These are phyloP conservation scores for Tubulanus polymorphus DNA, from an alignment of 2,888 invertebrate species.

Conservation along the genomic window DNA sequence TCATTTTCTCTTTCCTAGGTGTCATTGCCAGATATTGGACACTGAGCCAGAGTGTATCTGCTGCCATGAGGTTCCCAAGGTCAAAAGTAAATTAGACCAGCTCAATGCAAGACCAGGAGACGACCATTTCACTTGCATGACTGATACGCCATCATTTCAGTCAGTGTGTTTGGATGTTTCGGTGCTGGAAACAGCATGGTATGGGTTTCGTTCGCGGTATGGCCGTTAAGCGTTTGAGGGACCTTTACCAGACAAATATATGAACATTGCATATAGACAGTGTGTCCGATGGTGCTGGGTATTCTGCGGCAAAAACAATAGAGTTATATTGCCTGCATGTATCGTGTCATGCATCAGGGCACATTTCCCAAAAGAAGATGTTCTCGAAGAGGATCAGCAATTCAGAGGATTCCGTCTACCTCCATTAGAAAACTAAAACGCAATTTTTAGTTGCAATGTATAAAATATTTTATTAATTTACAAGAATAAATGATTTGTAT, in stretches of 20 bases:
- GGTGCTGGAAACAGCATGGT: not conserved
- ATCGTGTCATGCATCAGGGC: conserved; percentile 3
- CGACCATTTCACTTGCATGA: not conserved
- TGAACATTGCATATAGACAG: conserved; percentile 12
- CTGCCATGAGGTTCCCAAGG: too few species aligned
- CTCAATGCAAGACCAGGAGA: too few species aligned
- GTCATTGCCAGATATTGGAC: too few species aligned
- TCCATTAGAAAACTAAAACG: too few species aligned
- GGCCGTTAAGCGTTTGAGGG: not conserved
- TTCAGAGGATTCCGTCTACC: too few species aligned
- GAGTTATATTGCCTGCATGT: conserved; percentile 16
- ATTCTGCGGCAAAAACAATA: conserved; percentile 6
- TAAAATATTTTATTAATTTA: too few species aligned
- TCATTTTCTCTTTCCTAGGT: too few species aligned
- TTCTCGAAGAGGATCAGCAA: not conserved
- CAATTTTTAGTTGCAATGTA: too few species aligned
- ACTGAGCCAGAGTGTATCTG: too few species aligned
- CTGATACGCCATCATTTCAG: not conserved
- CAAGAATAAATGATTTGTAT: too few species aligned
- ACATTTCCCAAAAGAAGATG: not conserved
- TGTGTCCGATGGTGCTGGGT: conserved; percentile 14
- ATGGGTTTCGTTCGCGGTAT: not conserved
- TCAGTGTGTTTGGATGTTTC: not conserved
- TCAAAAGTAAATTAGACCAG: too few species aligned
- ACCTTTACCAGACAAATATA: not conserved